Conservation (phyloP, 2,888 invertebrate genomes). For the Asteroscopus sphinx region DNA sequence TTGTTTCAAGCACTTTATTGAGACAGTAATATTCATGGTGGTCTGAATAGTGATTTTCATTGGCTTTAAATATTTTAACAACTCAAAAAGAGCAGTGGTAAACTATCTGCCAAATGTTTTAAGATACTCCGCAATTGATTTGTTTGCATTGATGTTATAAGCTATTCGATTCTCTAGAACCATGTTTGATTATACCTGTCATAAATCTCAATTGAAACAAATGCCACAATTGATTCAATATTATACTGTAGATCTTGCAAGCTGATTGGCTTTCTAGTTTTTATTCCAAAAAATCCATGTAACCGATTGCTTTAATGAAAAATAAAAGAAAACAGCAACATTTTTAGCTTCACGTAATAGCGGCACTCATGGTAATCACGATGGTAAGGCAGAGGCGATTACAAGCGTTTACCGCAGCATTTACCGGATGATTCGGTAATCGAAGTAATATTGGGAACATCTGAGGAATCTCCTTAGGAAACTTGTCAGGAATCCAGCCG, state of each 20-base stretch:
- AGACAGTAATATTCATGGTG: neutral
- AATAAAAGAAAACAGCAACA: constrained; percentile 60
- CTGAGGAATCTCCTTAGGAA: constrained; percentile 71
- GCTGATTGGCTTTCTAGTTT: too few species aligned
- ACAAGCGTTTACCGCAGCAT: constrained; percentile 75
- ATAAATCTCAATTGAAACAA: too few species aligned
- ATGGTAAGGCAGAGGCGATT: constrained; percentile 83
- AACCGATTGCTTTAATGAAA: constrained; percentile 31
- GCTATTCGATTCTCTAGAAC: too few species aligned
- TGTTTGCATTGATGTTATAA: too few species aligned
- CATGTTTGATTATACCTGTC: too few species aligned
- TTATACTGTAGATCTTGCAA: too few species aligned
- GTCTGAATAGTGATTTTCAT: too few species aligned
- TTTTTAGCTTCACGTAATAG: constrained; percentile 74
- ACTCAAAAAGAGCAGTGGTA: neutral
- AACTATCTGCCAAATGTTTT: neutral
- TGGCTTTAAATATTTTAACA: neutral
- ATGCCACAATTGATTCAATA: too few species aligned
- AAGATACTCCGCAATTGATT: too few species aligned
- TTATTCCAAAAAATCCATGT: neutral
- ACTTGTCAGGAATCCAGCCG: constrained; percentile 65
- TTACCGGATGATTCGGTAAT: constrained; percentile 87
- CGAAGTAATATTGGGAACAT: constrained; percentile 78
- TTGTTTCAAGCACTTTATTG: neutral
- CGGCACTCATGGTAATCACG: constrained; percentile 79